These are phyloP conservation scores for Pterois miles DNA, from an alignment of 2,797 vertebrate genomes.

Conservation along the genomic window DNA sequence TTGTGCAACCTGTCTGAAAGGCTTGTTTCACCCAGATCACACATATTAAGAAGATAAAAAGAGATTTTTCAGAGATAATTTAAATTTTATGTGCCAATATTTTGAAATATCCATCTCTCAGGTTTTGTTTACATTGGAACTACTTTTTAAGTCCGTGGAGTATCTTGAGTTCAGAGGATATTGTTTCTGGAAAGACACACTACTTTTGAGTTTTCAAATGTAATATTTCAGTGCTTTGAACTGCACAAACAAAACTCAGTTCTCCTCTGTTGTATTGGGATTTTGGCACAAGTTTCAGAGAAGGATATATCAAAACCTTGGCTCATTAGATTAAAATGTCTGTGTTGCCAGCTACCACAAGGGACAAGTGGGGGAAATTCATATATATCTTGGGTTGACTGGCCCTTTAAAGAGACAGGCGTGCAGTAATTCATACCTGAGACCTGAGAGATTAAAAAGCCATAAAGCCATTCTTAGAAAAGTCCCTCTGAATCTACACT, in stretches of 20 bases:
- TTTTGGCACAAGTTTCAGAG: not conserved
- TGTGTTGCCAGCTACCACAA: not conserved
- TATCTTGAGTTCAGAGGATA: not conserved
- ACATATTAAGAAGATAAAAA: not conserved
- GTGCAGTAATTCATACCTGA: not conserved
- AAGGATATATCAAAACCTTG: not conserved
- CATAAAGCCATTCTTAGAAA: not conserved
- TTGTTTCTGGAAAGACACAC: constrained; percentile 5
- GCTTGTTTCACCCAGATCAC: not conserved
- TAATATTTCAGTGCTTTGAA: constrained; percentile 3
- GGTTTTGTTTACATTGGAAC: not conserved
- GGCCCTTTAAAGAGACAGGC: not conserved
- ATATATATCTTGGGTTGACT: not conserved
- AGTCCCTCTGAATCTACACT: not conserved
- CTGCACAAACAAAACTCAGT: constrained; percentile 12
- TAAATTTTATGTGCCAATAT: not conserved
- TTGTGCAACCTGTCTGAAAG: not conserved
- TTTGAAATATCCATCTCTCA: not conserved
- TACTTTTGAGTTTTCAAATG: constrained; percentile 3
- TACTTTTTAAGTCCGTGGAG: not conserved
- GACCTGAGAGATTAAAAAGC: not conserved
- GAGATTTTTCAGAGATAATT: not conserved
- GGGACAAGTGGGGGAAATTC: not conserved
- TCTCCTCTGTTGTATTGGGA: not conserved
- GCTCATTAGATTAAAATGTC: not conserved